phyloP scores from a whole-genome alignment of 1,140 invertebrate genomes.

The Tetragonula clypearis region DNA sequence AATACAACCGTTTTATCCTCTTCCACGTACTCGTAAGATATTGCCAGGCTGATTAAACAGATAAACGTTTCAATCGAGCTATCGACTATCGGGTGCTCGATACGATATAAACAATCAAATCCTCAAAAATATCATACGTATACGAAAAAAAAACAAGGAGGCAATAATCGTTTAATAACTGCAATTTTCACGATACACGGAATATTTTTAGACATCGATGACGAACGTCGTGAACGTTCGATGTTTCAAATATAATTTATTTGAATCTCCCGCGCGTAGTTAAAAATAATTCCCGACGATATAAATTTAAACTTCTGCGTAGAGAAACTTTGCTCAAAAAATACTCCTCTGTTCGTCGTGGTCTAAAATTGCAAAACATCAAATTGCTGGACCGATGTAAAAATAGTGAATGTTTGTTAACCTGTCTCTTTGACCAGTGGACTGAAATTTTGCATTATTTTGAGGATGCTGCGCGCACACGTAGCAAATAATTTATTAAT shows the following conservation, averaged over 20 bases:
- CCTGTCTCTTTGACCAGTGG: neutral
- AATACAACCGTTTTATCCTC: constrained; percentile 48
- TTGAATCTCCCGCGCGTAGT: neutral
- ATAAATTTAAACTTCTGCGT: no score
- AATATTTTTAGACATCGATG: neutral
- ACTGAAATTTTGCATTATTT: neutral
- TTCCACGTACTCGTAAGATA: constrained; percentile 2
- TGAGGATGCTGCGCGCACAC: no score
- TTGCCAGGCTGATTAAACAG: neutral
- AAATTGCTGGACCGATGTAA: neutral
- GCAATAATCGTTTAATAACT: neutral
- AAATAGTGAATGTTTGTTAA: neutral
- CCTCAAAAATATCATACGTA: neutral
- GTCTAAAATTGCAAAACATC: neutral
- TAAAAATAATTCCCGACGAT: no score
- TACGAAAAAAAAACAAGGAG: neutral
- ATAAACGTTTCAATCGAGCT: neutral
- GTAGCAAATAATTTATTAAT: neutral
- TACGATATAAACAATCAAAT: neutral
- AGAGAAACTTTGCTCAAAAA: no score
- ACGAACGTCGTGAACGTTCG: neutral
- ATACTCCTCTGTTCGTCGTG: no score
- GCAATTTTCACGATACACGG: neutral
- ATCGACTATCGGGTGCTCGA: neutral
- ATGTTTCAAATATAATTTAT: neutral